Conservation (phyloP, 2,888 invertebrate genomes). For the Sisyra terminalis region DNA sequence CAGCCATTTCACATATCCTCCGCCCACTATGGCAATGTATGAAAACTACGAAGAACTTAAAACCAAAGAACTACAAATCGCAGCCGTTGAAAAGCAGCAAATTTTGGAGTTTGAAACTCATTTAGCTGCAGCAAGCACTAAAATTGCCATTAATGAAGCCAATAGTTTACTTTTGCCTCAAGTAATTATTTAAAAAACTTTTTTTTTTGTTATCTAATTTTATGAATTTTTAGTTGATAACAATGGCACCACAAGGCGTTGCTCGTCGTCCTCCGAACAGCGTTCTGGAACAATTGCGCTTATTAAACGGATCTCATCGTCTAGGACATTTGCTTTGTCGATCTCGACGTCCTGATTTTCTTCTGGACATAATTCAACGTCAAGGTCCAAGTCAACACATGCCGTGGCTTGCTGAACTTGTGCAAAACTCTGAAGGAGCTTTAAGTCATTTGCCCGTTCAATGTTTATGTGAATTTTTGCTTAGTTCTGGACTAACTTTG, state of each 20-base stretch:
- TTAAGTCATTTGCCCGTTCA: constrained; percentile 87
- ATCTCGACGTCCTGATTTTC: constrained; percentile 78
- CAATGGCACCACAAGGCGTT: constrained; percentile 7
- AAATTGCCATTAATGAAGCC: constrained; percentile 77
- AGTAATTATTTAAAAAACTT: constrained; percentile 20
- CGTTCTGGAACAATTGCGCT: constrained; percentile 63
- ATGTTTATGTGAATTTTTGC: constrained; percentile 88
- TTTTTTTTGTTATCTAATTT: neutral
- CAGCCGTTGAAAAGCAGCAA: constrained; percentile 54
- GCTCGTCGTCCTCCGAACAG: constrained; percentile 20
- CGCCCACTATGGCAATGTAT: constrained; percentile 42
- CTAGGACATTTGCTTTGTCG: constrained; percentile 80
- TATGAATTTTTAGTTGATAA: constrained; percentile 6
- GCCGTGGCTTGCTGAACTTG: constrained; percentile 93
- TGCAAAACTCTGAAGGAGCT: constrained; percentile 80
- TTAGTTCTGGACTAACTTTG: constrained; percentile 34
- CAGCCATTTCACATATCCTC: constrained; percentile 53
- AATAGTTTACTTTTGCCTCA: constrained; percentile 73
- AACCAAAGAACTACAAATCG: constrained; percentile 48
- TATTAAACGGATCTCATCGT: constrained; percentile 59
- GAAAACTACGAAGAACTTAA: constrained; percentile 40
- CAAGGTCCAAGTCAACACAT: constrained; percentile 57
- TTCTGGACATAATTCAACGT: constrained; percentile 81
- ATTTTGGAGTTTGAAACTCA: constrained; percentile 83
- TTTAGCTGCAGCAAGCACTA: constrained; percentile 77